Base-by-base conservation (phyloP, 2,888 invertebrate species). In the Agonopterix arenella region DNA sequence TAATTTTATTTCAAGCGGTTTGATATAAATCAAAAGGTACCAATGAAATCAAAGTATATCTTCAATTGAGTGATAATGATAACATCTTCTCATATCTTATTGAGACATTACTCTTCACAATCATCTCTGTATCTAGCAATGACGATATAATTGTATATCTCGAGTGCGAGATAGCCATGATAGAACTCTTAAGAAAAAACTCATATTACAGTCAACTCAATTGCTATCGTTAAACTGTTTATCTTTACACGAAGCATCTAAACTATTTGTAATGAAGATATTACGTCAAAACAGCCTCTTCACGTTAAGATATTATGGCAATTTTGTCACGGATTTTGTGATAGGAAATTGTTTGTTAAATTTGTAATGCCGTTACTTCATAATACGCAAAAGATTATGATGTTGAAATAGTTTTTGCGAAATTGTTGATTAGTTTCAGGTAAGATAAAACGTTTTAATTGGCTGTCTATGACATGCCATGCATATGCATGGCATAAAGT, bases 301-400 rank as follows among this genome's bases (percentile, higher is more conserved):
- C 58, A 62, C 48, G 52, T 49, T 48, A 50, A 65, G 64, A 68
- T 64, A 58, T 61, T 63, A 61, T 59, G 49, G 60, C 60, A 58
- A 66, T 57, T 58, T 70, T 61, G 66, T 70, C 70, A 72, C 66
- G 71, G 61, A 64, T 55, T 56, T 7, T 42, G 52, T 57, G 67
- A 71, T 71, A 70, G 58, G 45, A 46, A 40, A 45, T 47, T 28
- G 28, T 18, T 18, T 18, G 40, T 16, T 40, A 40, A 28, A 28
- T 28, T 28, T 28, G 28, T 28, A 28, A 28, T 28, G 7, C 7
- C 5, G 7, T 28, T 28, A 28, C 28, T 5, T 28, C 28, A 28
- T 28, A 28, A 28, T 28, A 28, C 28, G 28, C 28, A 28, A 28
- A 28, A 28, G 28, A 28, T 28, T 28, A 28, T 28, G 7, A 28